A percentile compares a stretch with the other conserved stretches of the same genome.
phyloP scores from a whole-genome alignment of 2,113 vertebrate species.

The Zosterops lateralis region DNA sequence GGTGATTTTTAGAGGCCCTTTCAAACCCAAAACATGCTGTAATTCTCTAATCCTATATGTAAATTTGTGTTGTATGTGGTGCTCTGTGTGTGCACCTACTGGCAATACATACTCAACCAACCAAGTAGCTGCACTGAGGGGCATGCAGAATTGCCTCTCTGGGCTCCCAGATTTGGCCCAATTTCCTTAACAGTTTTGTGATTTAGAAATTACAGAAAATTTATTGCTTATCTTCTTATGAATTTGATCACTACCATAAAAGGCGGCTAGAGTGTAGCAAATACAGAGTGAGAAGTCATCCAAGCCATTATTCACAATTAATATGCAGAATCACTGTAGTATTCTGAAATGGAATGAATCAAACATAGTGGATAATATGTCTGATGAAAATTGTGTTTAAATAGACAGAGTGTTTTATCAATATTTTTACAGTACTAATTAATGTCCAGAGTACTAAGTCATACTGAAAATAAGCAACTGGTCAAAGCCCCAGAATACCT shows the following conservation, averaged over 20 bases:
- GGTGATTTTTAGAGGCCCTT: background rate
- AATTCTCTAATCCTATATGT: background rate
- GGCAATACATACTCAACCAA: background rate
- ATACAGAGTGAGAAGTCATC: background rate
- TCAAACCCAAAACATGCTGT: background rate
- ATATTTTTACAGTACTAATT: background rate
- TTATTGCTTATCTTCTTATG: background rate
- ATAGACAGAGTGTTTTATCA: background rate
- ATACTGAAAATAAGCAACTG: background rate
- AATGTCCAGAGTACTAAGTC: background rate
- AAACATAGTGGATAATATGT: background rate
- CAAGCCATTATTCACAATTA: background rate
- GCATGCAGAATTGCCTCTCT: background rate
- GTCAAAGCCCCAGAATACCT: background rate
- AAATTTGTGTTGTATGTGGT: accelerated
- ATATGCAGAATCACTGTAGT: background rate
- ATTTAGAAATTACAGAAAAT: background rate
- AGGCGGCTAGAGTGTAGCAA: background rate
- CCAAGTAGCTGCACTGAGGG: background rate
- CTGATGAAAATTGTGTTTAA: background rate
- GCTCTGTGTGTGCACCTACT: background rate
- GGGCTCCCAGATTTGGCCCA: background rate
- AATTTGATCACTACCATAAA: background rate
- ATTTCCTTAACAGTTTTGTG: background rate
- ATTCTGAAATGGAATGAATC: background rate